A percentile compares a stretch with the other conserved stretches of the same genome.
These are phyloP conservation scores for Gonioctena quinquepunctata DNA, from an alignment of 1,140 invertebrate species.

Conservation along the genomic window DNA sequence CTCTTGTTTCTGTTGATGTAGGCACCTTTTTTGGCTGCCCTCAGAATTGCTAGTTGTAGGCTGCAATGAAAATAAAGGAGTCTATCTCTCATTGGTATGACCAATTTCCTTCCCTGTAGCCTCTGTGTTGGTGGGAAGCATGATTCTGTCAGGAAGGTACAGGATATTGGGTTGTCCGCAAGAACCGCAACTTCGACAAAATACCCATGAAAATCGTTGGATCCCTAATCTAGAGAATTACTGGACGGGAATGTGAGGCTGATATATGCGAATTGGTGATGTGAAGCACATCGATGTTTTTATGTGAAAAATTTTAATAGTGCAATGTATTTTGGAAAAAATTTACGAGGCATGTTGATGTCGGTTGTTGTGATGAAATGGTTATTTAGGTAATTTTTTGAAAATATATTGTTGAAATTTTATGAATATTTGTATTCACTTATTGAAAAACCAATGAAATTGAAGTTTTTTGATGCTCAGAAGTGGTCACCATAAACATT, in stretches of 20 bases:
- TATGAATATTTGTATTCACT: not conserved
- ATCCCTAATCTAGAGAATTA: not conserved
- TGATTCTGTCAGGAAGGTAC: too few species aligned
- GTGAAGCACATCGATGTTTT: not conserved
- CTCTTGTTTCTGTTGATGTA: too few species aligned
- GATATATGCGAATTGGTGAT: not conserved
- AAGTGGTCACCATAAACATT: not conserved
- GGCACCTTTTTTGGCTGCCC: too few species aligned
- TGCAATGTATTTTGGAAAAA: not conserved
- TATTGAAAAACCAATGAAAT: not conserved
- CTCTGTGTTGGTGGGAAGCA: too few species aligned
- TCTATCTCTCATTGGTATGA: too few species aligned
- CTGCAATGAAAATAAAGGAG: too few species aligned
- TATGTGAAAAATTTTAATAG: not conserved
- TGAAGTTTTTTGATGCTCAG: not conserved
- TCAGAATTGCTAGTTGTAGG: too few species aligned
- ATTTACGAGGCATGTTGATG: not conserved
- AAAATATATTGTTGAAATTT: not conserved
- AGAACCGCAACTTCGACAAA: too few species aligned
- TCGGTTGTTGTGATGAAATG: not conserved
- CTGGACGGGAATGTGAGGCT: not conserved
- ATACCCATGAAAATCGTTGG: not conserved
- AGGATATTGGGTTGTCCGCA: too few species aligned
- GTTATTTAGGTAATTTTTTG: not conserved
- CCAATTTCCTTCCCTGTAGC: too few species aligned